Evolutionary conservation across 2,113 vertebrate genomes (phyloP).

Genomic region (Halcyon senegalensis): DNA sequence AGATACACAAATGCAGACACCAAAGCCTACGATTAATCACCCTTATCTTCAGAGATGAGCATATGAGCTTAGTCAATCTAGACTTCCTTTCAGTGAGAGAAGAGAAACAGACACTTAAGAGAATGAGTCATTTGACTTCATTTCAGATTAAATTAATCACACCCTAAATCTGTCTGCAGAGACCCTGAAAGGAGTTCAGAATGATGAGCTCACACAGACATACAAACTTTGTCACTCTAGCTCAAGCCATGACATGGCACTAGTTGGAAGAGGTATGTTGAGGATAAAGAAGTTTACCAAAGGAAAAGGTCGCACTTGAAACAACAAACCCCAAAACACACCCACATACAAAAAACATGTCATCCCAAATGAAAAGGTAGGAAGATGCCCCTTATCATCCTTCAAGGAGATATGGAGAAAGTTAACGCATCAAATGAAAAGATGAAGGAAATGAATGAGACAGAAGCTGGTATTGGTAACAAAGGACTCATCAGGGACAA

Average conservation of each 20-base stretch:
- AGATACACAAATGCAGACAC: neutral
- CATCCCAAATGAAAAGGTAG: neutral
- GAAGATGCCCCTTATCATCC: neutral
- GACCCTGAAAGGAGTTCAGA: neutral
- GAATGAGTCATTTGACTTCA: conserved; percentile 49
- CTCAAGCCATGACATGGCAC: neutral
- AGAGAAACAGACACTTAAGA: conserved; percentile 35
- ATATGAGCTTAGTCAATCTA: conserved; percentile 34
- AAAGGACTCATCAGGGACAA: neutral
- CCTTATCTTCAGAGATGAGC: conserved; percentile 41
- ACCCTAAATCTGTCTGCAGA: conserved; percentile 1
- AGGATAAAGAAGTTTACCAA: neutral
- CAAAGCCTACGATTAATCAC: neutral
- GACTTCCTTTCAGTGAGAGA: conserved; percentile 7
- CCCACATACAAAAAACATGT: neutral
- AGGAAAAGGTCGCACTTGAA: neutral
- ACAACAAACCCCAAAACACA: neutral
- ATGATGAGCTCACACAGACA: neutral
- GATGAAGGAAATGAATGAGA: neutral
- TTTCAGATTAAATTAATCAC: conserved; percentile 2
- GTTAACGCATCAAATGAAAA: neutral
- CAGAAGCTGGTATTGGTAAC: neutral
- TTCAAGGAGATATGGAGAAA: neutral
- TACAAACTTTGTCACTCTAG: neutral
- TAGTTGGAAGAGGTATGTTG: neutral